phyloP scores from a whole-genome alignment of 1,140 invertebrate genomes.

The Ridgeia piscesae region DNA sequence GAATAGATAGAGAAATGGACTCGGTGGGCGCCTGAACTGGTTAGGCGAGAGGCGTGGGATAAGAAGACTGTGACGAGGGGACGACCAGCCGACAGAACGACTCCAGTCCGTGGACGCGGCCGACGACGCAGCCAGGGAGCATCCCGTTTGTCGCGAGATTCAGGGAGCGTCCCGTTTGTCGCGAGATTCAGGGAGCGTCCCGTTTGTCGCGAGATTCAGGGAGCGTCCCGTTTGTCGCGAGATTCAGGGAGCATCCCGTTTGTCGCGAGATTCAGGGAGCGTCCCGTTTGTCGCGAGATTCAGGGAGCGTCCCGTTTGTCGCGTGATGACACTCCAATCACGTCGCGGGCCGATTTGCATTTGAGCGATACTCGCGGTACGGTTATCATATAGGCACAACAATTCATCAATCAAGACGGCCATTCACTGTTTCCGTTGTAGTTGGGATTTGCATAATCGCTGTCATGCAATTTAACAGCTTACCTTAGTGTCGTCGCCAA shows the following conservation, averaged over 20 bases:
- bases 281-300: not conserved
- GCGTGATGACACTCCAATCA: not conserved
- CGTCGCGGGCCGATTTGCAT: not conserved
- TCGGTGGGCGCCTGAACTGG: too few relatives aligned
- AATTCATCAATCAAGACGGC: not conserved
- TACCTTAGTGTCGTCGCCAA: not conserved
- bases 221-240: too few relatives aligned
- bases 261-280: too few relatives aligned
- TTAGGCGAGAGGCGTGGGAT: not conserved
- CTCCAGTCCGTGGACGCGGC: not conserved
- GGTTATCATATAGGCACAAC: not conserved
- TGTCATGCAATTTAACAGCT: not conserved
- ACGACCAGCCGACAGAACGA: not conserved
- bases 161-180: too few relatives aligned
- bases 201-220: not conserved
- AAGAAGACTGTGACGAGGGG: not conserved
- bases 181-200: not conserved
- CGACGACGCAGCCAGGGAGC: not conserved
- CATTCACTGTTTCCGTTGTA: not conserved
- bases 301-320: not conserved
- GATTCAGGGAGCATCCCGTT: not conserved
- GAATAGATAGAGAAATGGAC: too few relatives aligned
- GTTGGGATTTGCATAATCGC: conserved; percentile 4
- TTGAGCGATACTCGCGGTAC: not conserved
- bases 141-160: too few relatives aligned